phyloP scores from a whole-genome alignment of 1,140 invertebrate species.

The Eurosta solidaginis region DNA sequence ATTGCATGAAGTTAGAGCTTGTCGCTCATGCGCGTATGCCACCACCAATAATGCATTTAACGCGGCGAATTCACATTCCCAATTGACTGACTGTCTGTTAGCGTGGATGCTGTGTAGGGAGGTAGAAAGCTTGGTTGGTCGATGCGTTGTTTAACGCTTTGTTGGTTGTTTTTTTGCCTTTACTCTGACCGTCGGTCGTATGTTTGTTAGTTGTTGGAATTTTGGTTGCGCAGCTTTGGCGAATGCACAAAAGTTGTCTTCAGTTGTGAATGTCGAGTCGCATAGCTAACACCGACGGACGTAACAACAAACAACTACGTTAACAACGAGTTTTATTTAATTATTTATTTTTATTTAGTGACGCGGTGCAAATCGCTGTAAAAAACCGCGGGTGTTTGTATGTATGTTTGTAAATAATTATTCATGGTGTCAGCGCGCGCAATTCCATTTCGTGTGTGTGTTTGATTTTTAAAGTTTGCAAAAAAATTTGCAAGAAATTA shows the following conservation, averaged over 20 bases:
- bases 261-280: conserved; percentile 33
- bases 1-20: background rate
- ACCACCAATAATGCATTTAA: too few relatives aligned
- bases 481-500: background rate
- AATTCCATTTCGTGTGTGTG: too few relatives aligned
- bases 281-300: conserved; percentile 12
- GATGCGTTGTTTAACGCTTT: background rate
- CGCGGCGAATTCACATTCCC: background rate
- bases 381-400: too few relatives aligned
- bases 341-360: background rate
- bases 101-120: conserved; percentile 19
- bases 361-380: conserved; percentile 32
- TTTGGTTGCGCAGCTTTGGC: conserved; percentile 8
- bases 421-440: too few relatives aligned
- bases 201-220: conserved; percentile 1
- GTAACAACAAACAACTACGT: background rate
- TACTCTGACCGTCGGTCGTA: conserved; percentile 5
- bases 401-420: too few relatives aligned
- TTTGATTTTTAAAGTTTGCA: too few relatives aligned
- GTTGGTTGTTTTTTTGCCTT: background rate
- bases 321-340: background rate
- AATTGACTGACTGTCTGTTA: too few relatives aligned
- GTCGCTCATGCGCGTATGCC: background rate
- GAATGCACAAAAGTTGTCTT: conserved; percentile 36
- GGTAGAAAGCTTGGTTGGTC: background rate